Evolutionary conservation across 92 coral and sea anemone genomes (phyloP), one percentile per base, ranked within the genome.

Genomic region (Heteractis magnifica): DNA sequence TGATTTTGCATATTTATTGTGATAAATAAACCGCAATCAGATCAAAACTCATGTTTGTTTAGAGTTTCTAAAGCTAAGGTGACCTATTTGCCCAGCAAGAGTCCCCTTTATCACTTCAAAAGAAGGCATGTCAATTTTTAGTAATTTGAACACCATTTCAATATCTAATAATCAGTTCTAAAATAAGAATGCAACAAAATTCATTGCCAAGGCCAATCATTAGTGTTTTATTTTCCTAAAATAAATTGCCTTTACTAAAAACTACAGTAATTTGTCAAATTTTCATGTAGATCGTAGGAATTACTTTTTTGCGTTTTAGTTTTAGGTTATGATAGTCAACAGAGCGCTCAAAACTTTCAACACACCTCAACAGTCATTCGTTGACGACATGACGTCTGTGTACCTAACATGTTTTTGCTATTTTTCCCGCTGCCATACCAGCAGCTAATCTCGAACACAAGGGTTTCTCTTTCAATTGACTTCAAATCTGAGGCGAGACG

Each of bases 11-110:
- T 11, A 68, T 68, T 68, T 68, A 68, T 68, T 68, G 12, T 68
- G 73, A 68, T 68, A 68, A 68, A 68, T 26, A 21, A 26, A 68
- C 73, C 73, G 50, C 73, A 68, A 68, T 68, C 73, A 68, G 16
- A 21, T 68, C 21, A 23, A 58, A 58, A 58, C 64, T 58, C 16
- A n/a, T 9, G 49, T 68, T 26, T 68, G 50, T 11, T 68, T 68
- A 14, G 73, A 7, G 71, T 64, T 19, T 5, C 44, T 68, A 48
- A 68, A 4, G 73, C 11, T 20, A 68, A 68, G 73, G 41, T 68
- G 50, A 48, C 73, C 23, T 68, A 0, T 26, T 68, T 68, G 5
- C 73, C 73, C 26, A 41, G 23, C 44, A 68, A 26, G 13, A 20
- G 48, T 68, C 49, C 15, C 73, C 73, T 68, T 7, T 68, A 68